phyloP scores from a whole-genome alignment of 2,113 vertebrate genomes.

The Xyrauchen texanus region DNA sequence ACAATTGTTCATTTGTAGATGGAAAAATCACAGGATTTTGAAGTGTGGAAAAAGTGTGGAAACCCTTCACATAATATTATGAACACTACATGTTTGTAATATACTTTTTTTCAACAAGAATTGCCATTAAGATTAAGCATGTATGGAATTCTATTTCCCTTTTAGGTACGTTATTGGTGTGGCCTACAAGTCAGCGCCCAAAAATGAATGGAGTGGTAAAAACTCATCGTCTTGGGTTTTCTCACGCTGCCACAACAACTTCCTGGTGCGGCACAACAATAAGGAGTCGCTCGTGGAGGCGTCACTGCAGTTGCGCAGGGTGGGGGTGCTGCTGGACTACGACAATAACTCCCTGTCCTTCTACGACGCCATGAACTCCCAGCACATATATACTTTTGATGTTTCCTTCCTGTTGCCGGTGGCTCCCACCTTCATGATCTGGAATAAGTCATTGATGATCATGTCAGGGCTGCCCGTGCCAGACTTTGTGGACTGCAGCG shows the following conservation, averaged over 20 bases:
- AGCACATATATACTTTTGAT: slow-evolving; percentile 95
- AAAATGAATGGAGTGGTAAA: slow-evolving; percentile 98
- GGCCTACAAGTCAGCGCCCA: slow-evolving; percentile 96
- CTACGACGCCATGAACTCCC: slow-evolving; percentile 96
- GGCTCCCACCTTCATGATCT: slow-evolving; percentile 97
- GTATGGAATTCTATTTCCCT: slow-evolving; percentile 16
- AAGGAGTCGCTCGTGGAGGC: slow-evolving; percentile 97
- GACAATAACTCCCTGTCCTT: slow-evolving; percentile 96
- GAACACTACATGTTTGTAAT: no score
- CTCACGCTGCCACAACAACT: slow-evolving; percentile 97
- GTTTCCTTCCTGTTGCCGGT: slow-evolving; percentile 95
- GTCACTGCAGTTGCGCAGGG: slow-evolving; percentile 89
- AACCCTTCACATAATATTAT: no score
- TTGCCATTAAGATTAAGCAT: no score
- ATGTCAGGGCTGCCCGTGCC: slow-evolving; percentile 95
- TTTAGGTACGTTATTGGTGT: slow-evolving; percentile 93
- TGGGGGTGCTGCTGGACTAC: slow-evolving; percentile 96
- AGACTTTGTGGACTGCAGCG: slow-evolving; percentile 90
- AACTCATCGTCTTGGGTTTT: slow-evolving; percentile 98
- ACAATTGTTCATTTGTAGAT: no score
- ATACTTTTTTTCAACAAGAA: no score
- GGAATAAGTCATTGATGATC: slow-evolving; percentile 98
- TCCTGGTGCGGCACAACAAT: slow-evolving; percentile 92
- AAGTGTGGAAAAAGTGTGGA: no score
- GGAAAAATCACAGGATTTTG: no score